Conservation (phyloP, 1,140 invertebrate genomes). For the Triops longicaudatus region DNA sequence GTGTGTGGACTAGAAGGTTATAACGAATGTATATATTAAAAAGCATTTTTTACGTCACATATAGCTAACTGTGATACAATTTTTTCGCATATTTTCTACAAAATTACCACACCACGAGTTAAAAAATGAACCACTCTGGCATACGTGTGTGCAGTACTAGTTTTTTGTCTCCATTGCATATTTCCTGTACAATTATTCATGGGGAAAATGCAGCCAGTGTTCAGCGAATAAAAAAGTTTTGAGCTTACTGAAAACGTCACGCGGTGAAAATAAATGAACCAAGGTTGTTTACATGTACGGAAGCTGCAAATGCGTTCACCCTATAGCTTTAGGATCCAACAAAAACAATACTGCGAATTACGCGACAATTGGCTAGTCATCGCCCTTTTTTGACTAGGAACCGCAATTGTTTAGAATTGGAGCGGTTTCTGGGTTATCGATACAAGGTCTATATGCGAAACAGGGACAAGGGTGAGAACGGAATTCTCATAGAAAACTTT, state of each 20-base stretch:
- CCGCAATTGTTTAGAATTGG: background rate
- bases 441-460: background rate
- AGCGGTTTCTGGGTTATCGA: background rate
- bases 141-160: background rate
- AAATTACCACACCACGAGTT: background rate
- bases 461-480: background rate
- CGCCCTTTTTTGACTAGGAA: background rate
- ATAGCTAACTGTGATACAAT: slow-evolving; percentile 4
- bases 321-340: background rate
- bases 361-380: background rate
- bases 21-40: slow-evolving; percentile 8
- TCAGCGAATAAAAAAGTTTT: background rate
- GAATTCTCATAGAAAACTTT: background rate
- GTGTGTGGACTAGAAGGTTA: background rate
- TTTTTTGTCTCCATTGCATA: too few relatives aligned
- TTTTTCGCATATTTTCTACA: background rate
- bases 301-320: too few relatives aligned
- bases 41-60: background rate
- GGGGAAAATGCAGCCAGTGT: background rate
- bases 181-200: background rate
- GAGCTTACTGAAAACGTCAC: background rate
- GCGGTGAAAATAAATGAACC: background rate
- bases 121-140: background rate
- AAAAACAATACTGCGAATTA: background rate
- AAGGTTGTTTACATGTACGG: background rate